A percentile compares a stretch with the other conserved stretches of the same genome.
Evolutionary conservation across 2,113 vertebrate genomes (phyloP).

Genomic region (Eublepharis macularius): DNA sequence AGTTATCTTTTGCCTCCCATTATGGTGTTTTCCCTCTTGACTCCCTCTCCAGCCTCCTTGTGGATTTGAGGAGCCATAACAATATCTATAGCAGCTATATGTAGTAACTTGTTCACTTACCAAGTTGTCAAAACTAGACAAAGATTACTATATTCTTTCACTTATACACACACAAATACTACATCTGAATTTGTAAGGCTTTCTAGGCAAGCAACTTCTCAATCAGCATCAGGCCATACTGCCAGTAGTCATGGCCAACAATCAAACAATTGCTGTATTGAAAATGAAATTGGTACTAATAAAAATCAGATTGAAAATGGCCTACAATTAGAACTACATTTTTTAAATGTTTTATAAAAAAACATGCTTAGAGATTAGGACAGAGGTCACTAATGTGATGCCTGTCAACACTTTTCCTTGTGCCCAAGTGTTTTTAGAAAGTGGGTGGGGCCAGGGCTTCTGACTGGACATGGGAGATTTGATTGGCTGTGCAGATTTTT

Average conservation of each 20-base stretch:
- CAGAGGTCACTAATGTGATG: too few relatives aligned
- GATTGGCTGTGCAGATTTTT: too few relatives aligned
- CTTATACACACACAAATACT: not conserved
- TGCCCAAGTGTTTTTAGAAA: too few relatives aligned
- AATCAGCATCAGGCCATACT: not conserved
- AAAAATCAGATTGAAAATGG: not conserved
- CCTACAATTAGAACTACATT: not conserved
- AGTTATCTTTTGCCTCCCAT: too few relatives aligned
- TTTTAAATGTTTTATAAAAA: not conserved
- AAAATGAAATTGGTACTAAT: not conserved
- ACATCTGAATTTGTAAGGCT: not conserved
- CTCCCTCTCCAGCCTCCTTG: too few relatives aligned
- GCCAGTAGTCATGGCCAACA: not conserved
- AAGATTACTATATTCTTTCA: not conserved
- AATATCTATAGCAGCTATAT: not conserved
- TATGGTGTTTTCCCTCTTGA: too few relatives aligned
- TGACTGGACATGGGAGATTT: too few relatives aligned
- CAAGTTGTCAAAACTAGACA: not conserved
- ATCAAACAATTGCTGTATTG: not conserved
- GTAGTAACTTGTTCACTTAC: not conserved
- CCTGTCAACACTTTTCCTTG: too few relatives aligned
- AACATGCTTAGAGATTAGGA: too few relatives aligned
- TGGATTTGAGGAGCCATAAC: too few relatives aligned
- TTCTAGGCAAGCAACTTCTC: not conserved
- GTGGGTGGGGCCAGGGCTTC: too few relatives aligned